These are phyloP conservation scores for Alouatta palliata DNA, from an alignment of 2,113 vertebrate genomes.

Conservation along the genomic window DNA sequence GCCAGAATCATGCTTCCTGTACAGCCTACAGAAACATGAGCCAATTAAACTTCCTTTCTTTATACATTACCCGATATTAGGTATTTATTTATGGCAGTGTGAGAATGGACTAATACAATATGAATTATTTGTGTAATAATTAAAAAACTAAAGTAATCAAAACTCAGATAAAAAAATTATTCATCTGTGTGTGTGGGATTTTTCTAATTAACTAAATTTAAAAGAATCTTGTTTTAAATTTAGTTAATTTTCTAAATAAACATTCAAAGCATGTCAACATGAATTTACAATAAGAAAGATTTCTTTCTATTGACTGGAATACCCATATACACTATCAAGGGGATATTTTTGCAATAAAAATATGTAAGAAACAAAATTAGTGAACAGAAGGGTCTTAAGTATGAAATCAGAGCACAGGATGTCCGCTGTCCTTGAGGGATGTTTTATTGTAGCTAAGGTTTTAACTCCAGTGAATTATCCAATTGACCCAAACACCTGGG, in stretches of 20 bases:
- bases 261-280: not conserved
- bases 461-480: constrained; percentile 48
- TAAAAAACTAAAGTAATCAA: not conserved
- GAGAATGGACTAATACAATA: no score
- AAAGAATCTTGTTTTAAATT: not conserved
- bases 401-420: constrained; percentile 54
- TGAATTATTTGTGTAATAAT: constrained; percentile 6
- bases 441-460: constrained; percentile 34
- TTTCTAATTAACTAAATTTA: not conserved
- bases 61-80: no score
- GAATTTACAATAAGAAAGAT: not conserved
- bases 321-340: not conserved
- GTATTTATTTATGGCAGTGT: no score
- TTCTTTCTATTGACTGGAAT: not conserved
- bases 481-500: constrained; percentile 39
- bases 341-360: constrained; percentile 25
- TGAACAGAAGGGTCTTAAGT: constrained; percentile 41
- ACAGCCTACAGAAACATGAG: no score
- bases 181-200: not conserved
- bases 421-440: constrained; percentile 40
- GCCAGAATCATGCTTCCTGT: no score
- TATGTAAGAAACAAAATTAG: constrained; percentile 24
- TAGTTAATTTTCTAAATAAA: constrained; percentile 6
- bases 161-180: not conserved
- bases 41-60: no score